Percentiles rank a stretch among this genome's conserved stretches.
These are phyloP conservation scores for Xylocampa areola DNA, from an alignment of 2,888 invertebrate species.

Conservation along the genomic window DNA sequence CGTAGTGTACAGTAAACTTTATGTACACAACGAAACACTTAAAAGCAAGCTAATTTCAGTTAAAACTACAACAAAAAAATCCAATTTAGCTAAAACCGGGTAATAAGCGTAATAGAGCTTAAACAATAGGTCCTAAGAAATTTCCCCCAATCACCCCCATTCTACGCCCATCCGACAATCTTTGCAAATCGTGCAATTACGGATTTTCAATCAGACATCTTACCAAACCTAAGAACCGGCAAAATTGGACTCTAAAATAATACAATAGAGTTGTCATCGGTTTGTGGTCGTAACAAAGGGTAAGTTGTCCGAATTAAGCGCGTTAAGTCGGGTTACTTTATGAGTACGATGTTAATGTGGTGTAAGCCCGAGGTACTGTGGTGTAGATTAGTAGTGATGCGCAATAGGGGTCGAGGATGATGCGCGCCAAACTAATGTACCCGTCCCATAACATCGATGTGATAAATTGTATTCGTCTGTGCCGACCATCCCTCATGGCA, in stretches of 20 bases:
- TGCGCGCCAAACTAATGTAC: conserved; percentile 48
- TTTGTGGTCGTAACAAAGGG: conserved; percentile 24
- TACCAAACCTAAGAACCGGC: conserved; percentile 4
- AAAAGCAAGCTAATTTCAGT: conserved; percentile 21
- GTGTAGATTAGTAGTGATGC: conserved; percentile 52
- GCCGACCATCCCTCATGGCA: conserved; percentile 48
- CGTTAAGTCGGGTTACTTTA: conserved; percentile 52
- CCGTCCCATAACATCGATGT: conserved; percentile 51
- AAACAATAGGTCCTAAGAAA: conserved; percentile 47
- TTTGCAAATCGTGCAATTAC: conserved; percentile 65
- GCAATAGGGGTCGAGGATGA: conserved; percentile 31
- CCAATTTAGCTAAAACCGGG: conserved; percentile 37
- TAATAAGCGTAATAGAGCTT: conserved; percentile 48
- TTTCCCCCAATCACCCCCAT: conserved; percentile 39
- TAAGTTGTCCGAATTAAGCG: conserved; percentile 42
- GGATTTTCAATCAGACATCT: conserved; percentile 57
- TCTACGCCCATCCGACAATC: conserved; percentile 47
- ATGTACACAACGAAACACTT: conserved; percentile 29
- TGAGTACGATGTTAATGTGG: conserved; percentile 57
- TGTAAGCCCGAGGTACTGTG: conserved; percentile 43
- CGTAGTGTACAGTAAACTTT: conserved; percentile 15
- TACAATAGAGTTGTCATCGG: conserved; percentile 29
- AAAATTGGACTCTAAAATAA: conserved; percentile 39
- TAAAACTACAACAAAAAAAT: conserved; percentile 39
- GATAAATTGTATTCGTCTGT: conserved; percentile 53